Evolutionary conservation across 2,797 vertebrate genomes (phyloP), one percentile per base, ranked within the genome.

Genomic region (Syngnathus acus): DNA sequence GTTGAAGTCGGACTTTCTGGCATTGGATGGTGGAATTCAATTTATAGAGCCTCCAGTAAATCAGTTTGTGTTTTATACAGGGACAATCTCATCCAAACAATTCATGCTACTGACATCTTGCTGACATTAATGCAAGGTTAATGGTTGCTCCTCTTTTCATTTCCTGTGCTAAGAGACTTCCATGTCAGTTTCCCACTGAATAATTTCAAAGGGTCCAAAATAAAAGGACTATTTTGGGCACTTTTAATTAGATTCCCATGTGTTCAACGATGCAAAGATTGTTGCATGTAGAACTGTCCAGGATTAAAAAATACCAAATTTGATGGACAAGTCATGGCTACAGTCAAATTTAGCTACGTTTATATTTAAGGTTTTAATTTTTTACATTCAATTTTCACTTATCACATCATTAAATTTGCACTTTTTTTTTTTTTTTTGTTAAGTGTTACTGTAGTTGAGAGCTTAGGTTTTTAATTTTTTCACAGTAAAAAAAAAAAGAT

Each of bases 41-140:
- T 70, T 42, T 60, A 72, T 62, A 26, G n/a, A 5, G 40, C 26
- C 13, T 47, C 32, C 32, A 32, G 32, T 47, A 5, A 39, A 63
- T 42, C 67, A 67, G 58, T 75, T 71, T 65, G 37, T 62, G 38
- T 62, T 51, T 48, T 43, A 50, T 32, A 68, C 62, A 76, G 65
- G 72, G 67, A 79, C 67, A 55, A 51, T 63, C 68, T 78, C 69
- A 63, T 75, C 65, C 42, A 71, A 83, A 84, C 78, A 79, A 54
- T 14, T 55, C 65, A 70, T 57, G 62, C 37, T 6, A 5, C 72
- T 80, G 75, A 73, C 72, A 74, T 84, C 71, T 72, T 58, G 64
- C 63, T 71, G 54, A 78, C 84, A 74, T 82, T n/a, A 75, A 74
- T 79, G 71, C 42, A 59, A 79, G 81, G 83, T 84, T 86, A 83